phyloP scores from a whole-genome alignment of 2,797 vertebrate genomes.

The Parotocinclus haroldoi region DNA sequence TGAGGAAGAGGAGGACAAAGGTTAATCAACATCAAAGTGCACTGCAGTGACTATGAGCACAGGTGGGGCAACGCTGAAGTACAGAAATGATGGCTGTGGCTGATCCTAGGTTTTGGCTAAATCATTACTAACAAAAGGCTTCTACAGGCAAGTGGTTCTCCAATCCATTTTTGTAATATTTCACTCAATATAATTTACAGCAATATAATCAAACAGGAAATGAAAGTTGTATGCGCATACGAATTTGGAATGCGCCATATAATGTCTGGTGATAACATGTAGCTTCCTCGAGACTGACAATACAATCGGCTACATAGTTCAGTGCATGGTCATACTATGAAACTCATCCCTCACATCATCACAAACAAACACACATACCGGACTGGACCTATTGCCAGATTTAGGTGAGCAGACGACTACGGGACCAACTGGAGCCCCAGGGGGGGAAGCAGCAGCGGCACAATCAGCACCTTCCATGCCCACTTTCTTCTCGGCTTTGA shows the following conservation, averaged over 20 bases:
- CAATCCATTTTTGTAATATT: too few relatives aligned
- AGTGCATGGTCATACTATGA: too few relatives aligned
- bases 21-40: constrained; percentile 56
- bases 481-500: constrained; percentile 84
- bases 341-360: not conserved
- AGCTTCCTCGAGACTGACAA: too few relatives aligned
- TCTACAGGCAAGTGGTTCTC: too few relatives aligned
- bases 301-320: too few relatives aligned
- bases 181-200: too few relatives aligned
- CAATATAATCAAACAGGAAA: too few relatives aligned
- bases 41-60: constrained; percentile 46
- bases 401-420: constrained; percentile 68
- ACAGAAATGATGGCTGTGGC: constrained; percentile 22
- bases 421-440: constrained; percentile 44
- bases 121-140: too few relatives aligned
- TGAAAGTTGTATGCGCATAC: too few relatives aligned
- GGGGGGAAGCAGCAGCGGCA: constrained; percentile 1
- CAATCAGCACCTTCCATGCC: constrained; percentile 63
- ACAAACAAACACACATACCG: constrained; percentile 34
- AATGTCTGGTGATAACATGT: too few relatives aligned
- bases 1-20: constrained; percentile 44
- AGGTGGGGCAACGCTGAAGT: constrained; percentile 57
- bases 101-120: too few relatives aligned
- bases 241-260: too few relatives aligned
- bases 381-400: constrained; percentile 53